A percentile compares a stretch with the other conserved stretches of the same genome.
These are phyloP conservation scores for Heteractis magnifica DNA, from an alignment of 92 coral and sea anemone species.

Conservation along the genomic window DNA sequence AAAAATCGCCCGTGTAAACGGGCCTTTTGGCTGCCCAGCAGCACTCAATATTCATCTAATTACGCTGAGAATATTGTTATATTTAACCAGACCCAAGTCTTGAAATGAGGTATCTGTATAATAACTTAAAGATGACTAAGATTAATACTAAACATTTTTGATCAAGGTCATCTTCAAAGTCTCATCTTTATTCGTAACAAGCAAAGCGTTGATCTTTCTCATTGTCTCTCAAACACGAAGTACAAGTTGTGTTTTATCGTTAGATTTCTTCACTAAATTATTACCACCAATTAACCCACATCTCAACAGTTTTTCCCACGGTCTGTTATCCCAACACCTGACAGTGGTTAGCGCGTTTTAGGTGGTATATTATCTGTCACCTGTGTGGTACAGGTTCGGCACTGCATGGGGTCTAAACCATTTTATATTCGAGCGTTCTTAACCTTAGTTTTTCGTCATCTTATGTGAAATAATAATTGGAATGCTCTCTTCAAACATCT, in stretches of 20 bases:
- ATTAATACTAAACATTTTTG: not conserved
- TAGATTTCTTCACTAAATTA: not conserved
- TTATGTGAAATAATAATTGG: not conserved
- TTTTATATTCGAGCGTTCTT: not conserved
- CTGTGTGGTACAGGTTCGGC: not conserved
- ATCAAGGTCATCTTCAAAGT: not conserved
- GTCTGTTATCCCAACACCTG: constrained; percentile 8
- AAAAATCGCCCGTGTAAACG: no score
- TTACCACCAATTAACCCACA: constrained; percentile 3
- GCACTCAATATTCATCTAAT: no score
- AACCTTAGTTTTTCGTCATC: not conserved
- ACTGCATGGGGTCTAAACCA: not conserved
- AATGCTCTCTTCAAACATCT: not conserved
- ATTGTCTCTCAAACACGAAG: not conserved
- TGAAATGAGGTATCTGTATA: no score
- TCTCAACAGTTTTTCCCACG: constrained; percentile 10
- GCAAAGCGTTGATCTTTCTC: not conserved
- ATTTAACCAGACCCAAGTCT: no score
- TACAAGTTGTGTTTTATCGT: not conserved
- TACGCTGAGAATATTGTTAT: no score
- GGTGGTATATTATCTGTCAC: constrained; percentile 23
- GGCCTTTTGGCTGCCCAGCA: no score
- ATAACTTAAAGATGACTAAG: no score
- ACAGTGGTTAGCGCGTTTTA: not conserved
- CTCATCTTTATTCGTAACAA: not conserved